These are phyloP conservation scores for Spisula subtruncata DNA, from an alignment of 2,888 invertebrate genomes.

Conservation along the genomic window DNA sequence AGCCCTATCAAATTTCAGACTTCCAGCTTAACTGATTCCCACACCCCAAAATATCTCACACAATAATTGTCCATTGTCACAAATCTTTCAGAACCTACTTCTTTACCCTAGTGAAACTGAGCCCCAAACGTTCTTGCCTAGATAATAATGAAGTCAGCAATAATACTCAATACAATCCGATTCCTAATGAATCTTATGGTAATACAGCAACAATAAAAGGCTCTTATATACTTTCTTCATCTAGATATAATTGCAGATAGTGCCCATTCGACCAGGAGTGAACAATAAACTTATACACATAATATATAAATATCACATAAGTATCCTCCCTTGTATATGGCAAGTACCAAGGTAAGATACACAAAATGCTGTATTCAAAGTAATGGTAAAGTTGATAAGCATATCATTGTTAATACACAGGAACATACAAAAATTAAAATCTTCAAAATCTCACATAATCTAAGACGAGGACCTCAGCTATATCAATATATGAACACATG, in stretches of 20 bases:
- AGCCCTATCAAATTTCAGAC: neutral
- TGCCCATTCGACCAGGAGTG: slow-evolving; percentile 47
- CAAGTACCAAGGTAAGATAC: slow-evolving; percentile 57
- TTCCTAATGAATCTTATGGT: neutral
- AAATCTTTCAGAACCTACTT: too few species aligned
- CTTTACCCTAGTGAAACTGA: too few species aligned
- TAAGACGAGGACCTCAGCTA: slow-evolving; percentile 68
- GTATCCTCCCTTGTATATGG: slow-evolving; percentile 60
- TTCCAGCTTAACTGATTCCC: neutral
- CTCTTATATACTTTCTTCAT: neutral
- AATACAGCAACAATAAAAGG: neutral
- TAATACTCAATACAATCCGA: neutral
- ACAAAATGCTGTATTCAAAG: slow-evolving; percentile 63
- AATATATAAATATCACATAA: slow-evolving; percentile 66
- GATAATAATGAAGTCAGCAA: neutral
- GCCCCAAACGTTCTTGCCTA: neutral
- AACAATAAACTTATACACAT: slow-evolving; percentile 33
- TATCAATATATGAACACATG: slow-evolving; percentile 69
- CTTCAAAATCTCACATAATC: slow-evolving; percentile 64
- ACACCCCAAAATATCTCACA: neutral
- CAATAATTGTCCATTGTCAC: neutral
- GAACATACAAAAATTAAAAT: slow-evolving; percentile 68
- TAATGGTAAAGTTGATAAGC: slow-evolving; percentile 57
- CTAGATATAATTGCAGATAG: slow-evolving; percentile 42
- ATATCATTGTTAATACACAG: slow-evolving; percentile 52